phyloP scores from a whole-genome alignment of 1,140 invertebrate genomes.

The Drosophila aff. region DNA sequence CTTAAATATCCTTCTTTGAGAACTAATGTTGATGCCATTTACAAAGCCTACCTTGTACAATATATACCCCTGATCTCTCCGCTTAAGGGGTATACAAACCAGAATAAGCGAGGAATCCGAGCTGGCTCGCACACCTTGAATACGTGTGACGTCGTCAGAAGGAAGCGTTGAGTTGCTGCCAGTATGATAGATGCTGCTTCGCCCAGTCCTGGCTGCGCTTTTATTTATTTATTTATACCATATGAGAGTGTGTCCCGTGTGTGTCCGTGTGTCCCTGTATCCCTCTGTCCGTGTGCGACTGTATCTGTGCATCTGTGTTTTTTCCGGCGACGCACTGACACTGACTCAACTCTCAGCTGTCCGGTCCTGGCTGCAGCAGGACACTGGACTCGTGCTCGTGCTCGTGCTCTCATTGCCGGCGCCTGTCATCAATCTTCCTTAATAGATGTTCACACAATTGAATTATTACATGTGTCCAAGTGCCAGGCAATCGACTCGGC shows the following conservation, averaged over 20 bases:
- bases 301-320: conserved; percentile 33
- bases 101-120: conserved; percentile 28
- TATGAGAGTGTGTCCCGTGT: conserved; percentile 23
- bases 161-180: conserved; percentile 54
- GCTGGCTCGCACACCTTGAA: conserved; percentile 44
- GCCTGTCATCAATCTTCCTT: conserved; percentile 82
- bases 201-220: conserved; percentile 17
- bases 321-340: conserved; percentile 35
- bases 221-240: conserved; percentile 68
- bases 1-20: too few relatives aligned
- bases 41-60: not conserved
- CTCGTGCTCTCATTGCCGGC: conserved; percentile 34
- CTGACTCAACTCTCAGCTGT: conserved; percentile 33
- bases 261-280: not conserved
- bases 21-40: too few relatives aligned
- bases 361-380: conserved; percentile 32
- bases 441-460: conserved; percentile 84
- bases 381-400: conserved; percentile 23
- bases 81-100: conserved; percentile 6
- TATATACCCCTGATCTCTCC: not conserved
- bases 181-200: conserved; percentile 49
- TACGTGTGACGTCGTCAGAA: conserved; percentile 59
- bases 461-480: conserved; percentile 84
- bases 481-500: conserved; percentile 70
- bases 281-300: not conserved